phyloP scores from a whole-genome alignment of 1,140 invertebrate genomes.

The Pygmarrhopalites habei region DNA sequence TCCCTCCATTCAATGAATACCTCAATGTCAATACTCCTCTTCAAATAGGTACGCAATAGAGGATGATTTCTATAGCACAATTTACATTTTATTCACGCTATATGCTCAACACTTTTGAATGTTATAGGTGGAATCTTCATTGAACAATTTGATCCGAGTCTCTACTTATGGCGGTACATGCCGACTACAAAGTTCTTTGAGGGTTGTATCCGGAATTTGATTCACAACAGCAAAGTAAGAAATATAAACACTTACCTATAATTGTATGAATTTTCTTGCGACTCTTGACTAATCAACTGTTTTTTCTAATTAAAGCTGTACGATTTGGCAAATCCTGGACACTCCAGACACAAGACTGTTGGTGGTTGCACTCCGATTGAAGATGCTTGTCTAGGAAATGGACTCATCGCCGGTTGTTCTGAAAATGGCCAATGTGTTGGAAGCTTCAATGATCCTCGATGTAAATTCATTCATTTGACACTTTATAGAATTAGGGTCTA shows the following conservation, averaged over 20 bases:
- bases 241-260: slow-evolving; percentile 1
- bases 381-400: slow-evolving; percentile 66
- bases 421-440: slow-evolving; percentile 91
- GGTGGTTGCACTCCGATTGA: slow-evolving; percentile 86
- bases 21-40: slow-evolving; percentile 92
- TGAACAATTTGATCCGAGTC: slow-evolving; percentile 73
- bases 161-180: slow-evolving; percentile 79
- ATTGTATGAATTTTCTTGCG: no score
- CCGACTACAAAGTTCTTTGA: slow-evolving; percentile 69
- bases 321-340: slow-evolving; percentile 78
- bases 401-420: slow-evolving; percentile 72
- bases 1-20: slow-evolving; percentile 92
- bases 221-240: slow-evolving; percentile 83
- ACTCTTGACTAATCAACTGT: no score
- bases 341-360: slow-evolving; percentile 64
- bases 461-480: no score
- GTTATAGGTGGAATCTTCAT: slow-evolving; percentile 84
- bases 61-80: no score
- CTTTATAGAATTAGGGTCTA: no score
- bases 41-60: no score
- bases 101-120: no score
- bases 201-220: slow-evolving; percentile 89
- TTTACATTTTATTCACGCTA: no score
- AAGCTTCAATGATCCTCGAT: slow-evolving; percentile 73
- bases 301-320: slow-evolving; percentile 58